These are phyloP conservation scores for Chlorospingus semifuscus DNA, from an alignment of 2,797 vertebrate species.

Conservation along the genomic window DNA sequence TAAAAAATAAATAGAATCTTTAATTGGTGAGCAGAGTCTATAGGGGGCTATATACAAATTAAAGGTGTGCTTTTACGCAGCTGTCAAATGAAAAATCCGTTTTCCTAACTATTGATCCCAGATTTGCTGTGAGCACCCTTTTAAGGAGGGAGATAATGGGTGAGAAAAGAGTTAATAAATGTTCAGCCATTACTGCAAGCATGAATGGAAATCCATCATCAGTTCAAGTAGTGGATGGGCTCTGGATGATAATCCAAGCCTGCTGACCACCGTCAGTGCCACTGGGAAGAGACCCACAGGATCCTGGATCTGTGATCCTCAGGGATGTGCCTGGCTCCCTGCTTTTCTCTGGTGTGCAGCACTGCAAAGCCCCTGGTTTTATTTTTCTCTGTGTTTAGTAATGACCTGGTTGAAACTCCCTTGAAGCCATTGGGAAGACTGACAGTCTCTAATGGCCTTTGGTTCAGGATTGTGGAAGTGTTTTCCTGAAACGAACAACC, in stretches of 20 bases:
- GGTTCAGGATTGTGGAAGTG: neutral
- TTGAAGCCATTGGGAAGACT: neutral
- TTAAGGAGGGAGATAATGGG: constrained; percentile 53
- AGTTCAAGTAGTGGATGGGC: constrained; percentile 37
- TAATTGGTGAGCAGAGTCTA: neutral
- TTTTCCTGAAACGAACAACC: neutral
- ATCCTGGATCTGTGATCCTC: neutral
- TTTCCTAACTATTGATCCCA: constrained; percentile 52
- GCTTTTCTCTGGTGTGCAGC: neutral
- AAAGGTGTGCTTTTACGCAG: neutral
- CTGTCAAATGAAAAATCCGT: neutral
- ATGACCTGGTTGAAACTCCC: neutral
- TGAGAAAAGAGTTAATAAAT: constrained; percentile 75
- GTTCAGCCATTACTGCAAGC: constrained; percentile 29
- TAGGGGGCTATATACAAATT: neutral
- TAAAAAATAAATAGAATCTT: neutral
- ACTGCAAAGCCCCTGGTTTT: neutral
- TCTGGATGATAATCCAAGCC: neutral
- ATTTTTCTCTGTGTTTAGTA: neutral
- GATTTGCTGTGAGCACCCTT: constrained; percentile 52
- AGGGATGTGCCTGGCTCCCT: rapidly evolving
- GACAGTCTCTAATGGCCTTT: neutral
- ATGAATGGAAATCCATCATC: constrained; percentile 62
- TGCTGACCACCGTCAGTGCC: neutral
- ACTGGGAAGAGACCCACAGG: neutral